Percentiles rank a stretch among this genome's conserved stretches.
These are phyloP conservation scores for Colossoma macropomum DNA, from an alignment of 2,113 vertebrate genomes.

Conservation along the genomic window DNA sequence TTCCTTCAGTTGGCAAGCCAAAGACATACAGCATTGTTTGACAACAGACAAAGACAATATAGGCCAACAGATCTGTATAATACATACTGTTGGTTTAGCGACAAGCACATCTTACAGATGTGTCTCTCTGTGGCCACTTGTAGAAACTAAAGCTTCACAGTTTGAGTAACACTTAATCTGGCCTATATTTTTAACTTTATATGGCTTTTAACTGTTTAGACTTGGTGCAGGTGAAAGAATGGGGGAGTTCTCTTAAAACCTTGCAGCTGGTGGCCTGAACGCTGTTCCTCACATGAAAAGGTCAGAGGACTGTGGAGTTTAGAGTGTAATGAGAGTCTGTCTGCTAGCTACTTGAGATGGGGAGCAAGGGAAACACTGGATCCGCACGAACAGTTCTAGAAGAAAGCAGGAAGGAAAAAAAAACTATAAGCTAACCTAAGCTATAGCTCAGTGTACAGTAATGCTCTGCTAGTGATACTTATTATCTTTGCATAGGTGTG, in stretches of 20 bases:
- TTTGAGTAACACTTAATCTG: background rate
- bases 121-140: background rate
- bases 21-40: background rate
- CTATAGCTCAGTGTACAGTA: no score
- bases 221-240: background rate
- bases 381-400: no score
- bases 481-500: no score
- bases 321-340: background rate
- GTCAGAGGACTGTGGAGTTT: background rate
- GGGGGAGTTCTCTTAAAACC: background rate
- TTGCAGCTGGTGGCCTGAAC: background rate
- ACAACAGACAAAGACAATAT: background rate
- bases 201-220: background rate
- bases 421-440: no score
- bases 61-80: background rate
- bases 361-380: background rate
- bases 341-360: background rate
- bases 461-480: no score
- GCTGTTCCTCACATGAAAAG: slow-evolving; percentile 2
- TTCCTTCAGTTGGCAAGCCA: no score
- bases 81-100: no score
- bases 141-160: background rate
- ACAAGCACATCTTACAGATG: background rate
- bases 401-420: no score
- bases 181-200: background rate